A percentile compares a stretch with the other conserved stretches of the same genome.
These are phyloP conservation scores for Threskiornis aethiopicus DNA, from an alignment of 2,797 vertebrate species.

Conservation along the genomic window DNA sequence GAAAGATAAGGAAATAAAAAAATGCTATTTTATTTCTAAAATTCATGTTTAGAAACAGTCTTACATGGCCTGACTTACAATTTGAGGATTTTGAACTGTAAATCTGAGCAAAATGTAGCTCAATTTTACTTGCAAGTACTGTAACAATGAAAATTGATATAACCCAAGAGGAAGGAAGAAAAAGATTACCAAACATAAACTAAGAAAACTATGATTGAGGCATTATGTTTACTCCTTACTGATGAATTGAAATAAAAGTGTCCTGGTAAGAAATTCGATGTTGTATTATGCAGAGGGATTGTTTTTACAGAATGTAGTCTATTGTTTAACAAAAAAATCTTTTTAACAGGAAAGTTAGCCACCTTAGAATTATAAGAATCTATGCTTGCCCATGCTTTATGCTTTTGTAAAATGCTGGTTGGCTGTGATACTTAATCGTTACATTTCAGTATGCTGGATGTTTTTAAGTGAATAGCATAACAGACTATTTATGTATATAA, in stretches of 20 bases:
- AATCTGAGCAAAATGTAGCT: neutral
- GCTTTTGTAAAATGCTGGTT: neutral
- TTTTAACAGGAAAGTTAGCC: conserved; percentile 7
- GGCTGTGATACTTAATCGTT: neutral
- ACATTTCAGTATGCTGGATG: neutral
- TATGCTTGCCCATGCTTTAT: neutral
- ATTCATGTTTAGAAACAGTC: neutral
- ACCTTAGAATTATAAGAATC: neutral
- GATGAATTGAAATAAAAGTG: neutral
- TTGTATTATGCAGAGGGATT: conserved; percentile 3
- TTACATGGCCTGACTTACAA: neutral
- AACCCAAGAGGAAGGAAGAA: neutral
- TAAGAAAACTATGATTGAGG: neutral
- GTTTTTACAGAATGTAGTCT: neutral
- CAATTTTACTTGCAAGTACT: neutral
- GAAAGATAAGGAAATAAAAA: neutral
- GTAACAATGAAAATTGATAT: neutral
- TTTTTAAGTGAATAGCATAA: neutral
- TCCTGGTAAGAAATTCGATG: neutral
- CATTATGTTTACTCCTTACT: neutral
- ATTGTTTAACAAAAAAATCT: conserved; percentile 7
- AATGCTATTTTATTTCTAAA: neutral
- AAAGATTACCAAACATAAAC: neutral
- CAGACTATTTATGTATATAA: neutral
- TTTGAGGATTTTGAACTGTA: neutral